Conservation (phyloP, 35 echinoderm and acorn worm genomes). For the Patiria miniata region DNA sequence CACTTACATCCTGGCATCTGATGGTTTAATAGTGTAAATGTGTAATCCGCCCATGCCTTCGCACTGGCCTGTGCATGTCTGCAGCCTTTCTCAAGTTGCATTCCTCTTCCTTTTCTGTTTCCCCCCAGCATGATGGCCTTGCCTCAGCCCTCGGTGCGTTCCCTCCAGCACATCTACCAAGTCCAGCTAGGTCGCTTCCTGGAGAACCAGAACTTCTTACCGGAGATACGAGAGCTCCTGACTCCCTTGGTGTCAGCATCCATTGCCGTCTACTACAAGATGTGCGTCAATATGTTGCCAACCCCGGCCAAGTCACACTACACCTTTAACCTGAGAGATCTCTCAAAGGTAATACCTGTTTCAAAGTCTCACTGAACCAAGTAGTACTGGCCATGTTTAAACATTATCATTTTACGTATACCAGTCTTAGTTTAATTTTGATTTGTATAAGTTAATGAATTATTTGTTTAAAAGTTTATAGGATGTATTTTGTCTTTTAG, state of each 20-base stretch:
- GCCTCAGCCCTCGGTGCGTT: conserved; percentile 88
- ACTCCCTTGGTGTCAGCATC: conserved; percentile 87
- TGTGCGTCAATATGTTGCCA: conserved; percentile 92
- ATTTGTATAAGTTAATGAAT: too few species aligned
- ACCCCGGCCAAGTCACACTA: conserved; percentile 98
- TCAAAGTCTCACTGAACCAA: background rate
- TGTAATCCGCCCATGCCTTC: too few species aligned
- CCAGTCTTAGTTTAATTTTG: too few species aligned
- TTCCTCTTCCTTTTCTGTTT: background rate
- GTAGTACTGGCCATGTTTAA: background rate
- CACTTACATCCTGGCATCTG: too few species aligned
- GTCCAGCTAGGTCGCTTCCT: conserved; percentile 93
- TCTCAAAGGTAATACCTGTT: conserved; percentile 72
- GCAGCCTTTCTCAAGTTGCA: background rate
- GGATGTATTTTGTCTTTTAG: too few species aligned
- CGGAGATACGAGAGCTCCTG: conserved; percentile 82
- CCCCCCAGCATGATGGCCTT: conserved; percentile 80
- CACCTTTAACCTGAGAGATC: conserved; percentile 97
- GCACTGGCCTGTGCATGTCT: background rate
- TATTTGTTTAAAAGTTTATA: too few species aligned
- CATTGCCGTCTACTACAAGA: conserved; percentile 98
- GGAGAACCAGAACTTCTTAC: conserved; percentile 92
- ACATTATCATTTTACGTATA: too few species aligned
- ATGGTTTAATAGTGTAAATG: too few species aligned
- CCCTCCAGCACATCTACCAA: conserved; percentile 98